phyloP scores from a whole-genome alignment of 2,888 invertebrate species.

The Drosophila algonquin region DNA sequence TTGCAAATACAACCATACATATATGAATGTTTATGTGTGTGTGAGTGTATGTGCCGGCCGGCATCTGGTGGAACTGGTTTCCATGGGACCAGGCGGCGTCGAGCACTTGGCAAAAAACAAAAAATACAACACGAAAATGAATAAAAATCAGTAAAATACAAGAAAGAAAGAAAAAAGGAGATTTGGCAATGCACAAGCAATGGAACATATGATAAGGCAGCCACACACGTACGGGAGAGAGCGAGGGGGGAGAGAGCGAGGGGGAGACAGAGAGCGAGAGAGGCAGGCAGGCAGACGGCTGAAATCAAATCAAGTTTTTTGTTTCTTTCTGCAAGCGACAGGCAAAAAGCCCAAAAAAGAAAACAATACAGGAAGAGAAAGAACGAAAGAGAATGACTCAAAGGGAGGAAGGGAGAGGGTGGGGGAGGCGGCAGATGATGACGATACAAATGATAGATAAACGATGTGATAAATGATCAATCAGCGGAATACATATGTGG shows the following conservation, averaged over 20 bases:
- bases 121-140: conserved; percentile 8
- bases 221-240: conserved; percentile 24
- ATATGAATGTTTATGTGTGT: not conserved
- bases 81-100: conserved; percentile 20
- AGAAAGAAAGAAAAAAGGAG: conserved; percentile 29
- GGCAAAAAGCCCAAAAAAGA: conserved; percentile 2
- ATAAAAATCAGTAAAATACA: conserved; percentile 35
- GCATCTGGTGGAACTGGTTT: conserved; percentile 80
- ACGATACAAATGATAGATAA: conserved; percentile 5
- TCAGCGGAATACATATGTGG: conserved; percentile 21
- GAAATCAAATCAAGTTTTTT: conserved; percentile 42
- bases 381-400: conserved; percentile 21
- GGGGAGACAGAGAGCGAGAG: conserved; percentile 10
- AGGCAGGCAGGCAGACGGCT: conserved; percentile 16
- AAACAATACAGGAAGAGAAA: not conserved
- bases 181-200: conserved; percentile 65
- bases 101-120: conserved; percentile 56
- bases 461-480: conserved; percentile 16
- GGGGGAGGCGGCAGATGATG: not conserved
- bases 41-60: conserved; percentile 73
- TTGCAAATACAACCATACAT: not conserved
- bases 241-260: conserved; percentile 23
- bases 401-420: not conserved
- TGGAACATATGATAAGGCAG: conserved; percentile 65
- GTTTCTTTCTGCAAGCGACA: conserved; percentile 8